Evolutionary conservation across 2,797 vertebrate species (phyloP).

Genomic region (Masticophis lateralis): DNA sequence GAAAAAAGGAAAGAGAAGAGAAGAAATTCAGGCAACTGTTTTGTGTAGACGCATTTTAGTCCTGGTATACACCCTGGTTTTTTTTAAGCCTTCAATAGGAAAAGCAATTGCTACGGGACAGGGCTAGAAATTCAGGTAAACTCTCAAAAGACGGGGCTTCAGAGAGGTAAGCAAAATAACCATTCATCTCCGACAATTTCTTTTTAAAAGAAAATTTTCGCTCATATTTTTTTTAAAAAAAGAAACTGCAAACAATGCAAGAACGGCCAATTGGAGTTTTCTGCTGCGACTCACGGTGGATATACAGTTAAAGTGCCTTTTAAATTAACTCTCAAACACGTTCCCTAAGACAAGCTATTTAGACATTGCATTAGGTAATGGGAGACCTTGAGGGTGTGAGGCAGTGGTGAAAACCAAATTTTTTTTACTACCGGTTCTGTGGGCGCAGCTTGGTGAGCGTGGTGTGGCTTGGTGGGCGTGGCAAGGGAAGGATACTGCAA

Average conservation of each 20-base stretch:
- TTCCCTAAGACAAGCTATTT: not conserved
- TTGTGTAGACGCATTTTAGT: not conserved
- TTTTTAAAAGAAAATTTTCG: not conserved
- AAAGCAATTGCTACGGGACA: not conserved
- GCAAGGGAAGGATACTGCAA: too few relatives aligned
- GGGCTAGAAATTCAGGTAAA: not conserved
- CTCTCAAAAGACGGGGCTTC: not conserved
- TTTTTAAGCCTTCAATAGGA: not conserved
- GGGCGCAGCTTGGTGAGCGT: too few relatives aligned
- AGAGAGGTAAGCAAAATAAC: not conserved
- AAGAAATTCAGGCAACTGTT: not conserved
- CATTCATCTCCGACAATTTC: not conserved
- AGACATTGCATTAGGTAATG: too few relatives aligned
- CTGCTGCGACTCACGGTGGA: not conserved
- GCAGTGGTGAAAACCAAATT: too few relatives aligned
- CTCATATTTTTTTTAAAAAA: not conserved
- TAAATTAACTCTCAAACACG: not conserved
- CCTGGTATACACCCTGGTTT: not conserved
- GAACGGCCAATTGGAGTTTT: not conserved
- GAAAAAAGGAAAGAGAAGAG: not conserved
- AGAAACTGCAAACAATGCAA: not conserved
- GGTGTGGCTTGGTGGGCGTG: too few relatives aligned
- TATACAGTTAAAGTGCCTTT: not conserved
- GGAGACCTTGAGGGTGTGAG: not conserved
- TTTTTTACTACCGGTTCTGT: too few relatives aligned